phyloP scores from a whole-genome alignment of 2,797 vertebrate genomes.

The Micropoecilia bifurca region DNA sequence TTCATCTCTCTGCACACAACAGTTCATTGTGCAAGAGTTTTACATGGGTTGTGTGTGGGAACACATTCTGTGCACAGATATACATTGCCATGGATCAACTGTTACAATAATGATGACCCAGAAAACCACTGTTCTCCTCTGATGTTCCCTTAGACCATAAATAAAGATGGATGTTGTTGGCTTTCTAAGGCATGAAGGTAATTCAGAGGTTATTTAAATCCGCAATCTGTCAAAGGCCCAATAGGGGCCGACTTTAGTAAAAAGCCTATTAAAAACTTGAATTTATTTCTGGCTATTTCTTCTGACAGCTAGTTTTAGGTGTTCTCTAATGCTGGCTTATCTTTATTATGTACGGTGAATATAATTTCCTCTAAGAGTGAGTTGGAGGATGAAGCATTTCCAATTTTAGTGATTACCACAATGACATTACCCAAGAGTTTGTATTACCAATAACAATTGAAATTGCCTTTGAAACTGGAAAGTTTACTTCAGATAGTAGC shows the following conservation, averaged over 20 bases:
- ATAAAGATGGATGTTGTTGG: slow-evolving; percentile 9
- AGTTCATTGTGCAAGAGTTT: slow-evolving; percentile 23
- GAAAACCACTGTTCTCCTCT: slow-evolving; percentile 10
- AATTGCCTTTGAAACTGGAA: neutral
- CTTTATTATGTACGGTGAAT: neutral
- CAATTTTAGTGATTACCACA: neutral
- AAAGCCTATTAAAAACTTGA: neutral
- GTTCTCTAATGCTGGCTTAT: neutral
- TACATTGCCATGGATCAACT: slow-evolving; percentile 14
- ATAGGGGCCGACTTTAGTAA: neutral
- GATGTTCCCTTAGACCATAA: slow-evolving; percentile 4
- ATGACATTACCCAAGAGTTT: neutral
- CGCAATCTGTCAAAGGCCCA: neutral
- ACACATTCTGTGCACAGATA: slow-evolving; percentile 12
- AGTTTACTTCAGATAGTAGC: neutral
- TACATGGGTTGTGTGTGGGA: slow-evolving; percentile 8
- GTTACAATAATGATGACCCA: slow-evolving; percentile 19
- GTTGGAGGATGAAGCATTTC: neutral
- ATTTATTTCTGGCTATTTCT: neutral
- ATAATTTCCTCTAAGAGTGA: neutral
- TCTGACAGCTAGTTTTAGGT: neutral
- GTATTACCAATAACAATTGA: neutral
- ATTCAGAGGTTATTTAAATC: neutral
- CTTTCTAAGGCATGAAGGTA: neutral
- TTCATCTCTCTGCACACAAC: slow-evolving; percentile 45